Base-by-base conservation (phyloP, 2,888 invertebrate species). In the Caenorhabditis angaria region DNA sequence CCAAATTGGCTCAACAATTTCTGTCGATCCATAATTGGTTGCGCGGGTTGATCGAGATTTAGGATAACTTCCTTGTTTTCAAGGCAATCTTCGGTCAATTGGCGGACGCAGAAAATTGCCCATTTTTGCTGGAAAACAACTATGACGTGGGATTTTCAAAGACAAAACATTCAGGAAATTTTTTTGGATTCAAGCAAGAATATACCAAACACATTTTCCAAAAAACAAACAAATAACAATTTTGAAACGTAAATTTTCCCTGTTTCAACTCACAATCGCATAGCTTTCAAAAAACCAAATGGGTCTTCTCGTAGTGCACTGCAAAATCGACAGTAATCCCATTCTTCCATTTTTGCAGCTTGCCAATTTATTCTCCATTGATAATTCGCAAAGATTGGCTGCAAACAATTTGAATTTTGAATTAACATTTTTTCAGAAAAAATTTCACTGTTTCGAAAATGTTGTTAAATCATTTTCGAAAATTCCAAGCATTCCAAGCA, bases 11-110 rank as follows among this genome's bases (percentile, higher is more conserved):
- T 63, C 41, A 81, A 50, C 18, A 82, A 65, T 14, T 70, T 65
- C 18, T 76, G 68, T 10, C 81, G 63, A 67, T 80, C 77, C 50
- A 82, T 70, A 24, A 80, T 76, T 27, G 76, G 77, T 25, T 77
- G 68, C 0, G 71, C 70, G 18, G 72, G 67, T 67, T 82, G 65
- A 64, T 74, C 76, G 24, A 84, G 64, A 14, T 68, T 56, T 10
- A 80, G 68, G 10, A 84, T 67, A 20, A 76, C 65, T 59, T 82
- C 66, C 50, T 83, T 78, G 59, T 84, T 84, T 55, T 74, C 75
- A 1, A 64, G 65, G 50, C 81, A 82, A n/a, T 77, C 75, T 12
- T 77, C 65, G 12, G 79, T 76, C 54, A 84, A 61, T 47, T 76
- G 66, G 1, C 80, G 78, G 12, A 84, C 69, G 8, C 83, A 76